phyloP scores from a whole-genome alignment of 2,888 invertebrate genomes.

The Oegoconia quadripuncta region DNA sequence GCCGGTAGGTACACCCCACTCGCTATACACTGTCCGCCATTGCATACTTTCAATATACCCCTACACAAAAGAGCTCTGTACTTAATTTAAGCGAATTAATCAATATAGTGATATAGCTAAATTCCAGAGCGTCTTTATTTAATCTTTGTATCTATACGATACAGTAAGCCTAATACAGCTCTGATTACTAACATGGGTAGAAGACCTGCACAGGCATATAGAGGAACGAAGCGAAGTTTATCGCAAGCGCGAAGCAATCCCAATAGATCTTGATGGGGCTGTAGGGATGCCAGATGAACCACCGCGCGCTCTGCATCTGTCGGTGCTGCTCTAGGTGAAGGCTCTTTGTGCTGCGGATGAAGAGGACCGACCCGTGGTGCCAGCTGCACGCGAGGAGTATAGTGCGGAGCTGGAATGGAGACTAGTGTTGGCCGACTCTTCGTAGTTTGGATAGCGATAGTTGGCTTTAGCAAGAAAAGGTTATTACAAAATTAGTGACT shows the following conservation, averaged over 20 bases:
- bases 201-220: conserved; percentile 53
- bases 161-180: background rate
- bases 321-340: conserved; percentile 39
- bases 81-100: too few species aligned
- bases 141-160: too few species aligned
- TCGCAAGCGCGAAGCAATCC: conserved; percentile 31
- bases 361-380: conserved; percentile 40
- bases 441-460: too few species aligned
- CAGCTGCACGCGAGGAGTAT: conserved; percentile 33
- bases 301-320: conserved; percentile 28
- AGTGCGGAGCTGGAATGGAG: conserved; percentile 31
- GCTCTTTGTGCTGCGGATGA: conserved; percentile 39
- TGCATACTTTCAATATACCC: too few species aligned
- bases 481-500: too few species aligned
- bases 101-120: too few species aligned
- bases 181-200: conserved; percentile 38
- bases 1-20: too few species aligned
- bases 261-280: conserved; percentile 45
- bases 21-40: too few species aligned
- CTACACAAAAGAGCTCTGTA: too few species aligned
- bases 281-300: conserved; percentile 52
- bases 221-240: conserved; percentile 27
- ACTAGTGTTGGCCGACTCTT: too few species aligned
- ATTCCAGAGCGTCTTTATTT: too few species aligned
- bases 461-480: too few species aligned